phyloP scores from a whole-genome alignment of 2,797 vertebrate genomes.

The Syncerus caffer region DNA sequence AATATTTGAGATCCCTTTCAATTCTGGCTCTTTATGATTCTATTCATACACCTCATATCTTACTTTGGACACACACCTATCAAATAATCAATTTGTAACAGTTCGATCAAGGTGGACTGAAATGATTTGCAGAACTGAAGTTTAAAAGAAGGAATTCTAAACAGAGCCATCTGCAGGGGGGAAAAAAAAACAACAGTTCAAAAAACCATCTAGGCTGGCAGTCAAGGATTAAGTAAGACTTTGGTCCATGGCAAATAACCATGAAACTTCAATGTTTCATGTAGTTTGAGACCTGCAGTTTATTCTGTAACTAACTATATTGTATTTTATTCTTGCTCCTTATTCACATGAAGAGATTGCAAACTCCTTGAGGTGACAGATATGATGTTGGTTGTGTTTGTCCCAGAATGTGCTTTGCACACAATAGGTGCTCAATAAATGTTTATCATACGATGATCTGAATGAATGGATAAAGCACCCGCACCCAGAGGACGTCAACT shows the following conservation, averaged over 20 bases:
- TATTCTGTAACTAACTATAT: neutral
- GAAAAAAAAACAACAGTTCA: accelerated
- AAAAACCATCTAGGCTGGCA: neutral
- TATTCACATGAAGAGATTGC: neutral
- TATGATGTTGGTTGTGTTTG: neutral
- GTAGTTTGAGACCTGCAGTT: neutral
- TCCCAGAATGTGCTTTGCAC: neutral
- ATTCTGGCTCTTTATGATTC: neutral
- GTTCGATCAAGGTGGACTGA: neutral
- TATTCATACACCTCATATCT: neutral
- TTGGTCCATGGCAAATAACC: neutral
- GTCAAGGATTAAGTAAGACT: neutral
- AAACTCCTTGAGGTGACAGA: neutral
- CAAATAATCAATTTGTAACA: slow-evolving; percentile 2
- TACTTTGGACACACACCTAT: neutral
- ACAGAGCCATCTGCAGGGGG: neutral
- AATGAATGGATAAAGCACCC: neutral
- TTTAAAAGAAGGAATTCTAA: slow-evolving; percentile 38
- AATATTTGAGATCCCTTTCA: neutral
- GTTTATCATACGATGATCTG: neutral
- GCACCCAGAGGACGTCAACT: neutral
- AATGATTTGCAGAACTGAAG: neutral
- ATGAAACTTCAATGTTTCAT: neutral
- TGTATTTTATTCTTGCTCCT: neutral
- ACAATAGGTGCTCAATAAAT: neutral